Base-by-base conservation (phyloP, 2,888 invertebrate genomes). In the Lamellibrachia columna region DNA sequence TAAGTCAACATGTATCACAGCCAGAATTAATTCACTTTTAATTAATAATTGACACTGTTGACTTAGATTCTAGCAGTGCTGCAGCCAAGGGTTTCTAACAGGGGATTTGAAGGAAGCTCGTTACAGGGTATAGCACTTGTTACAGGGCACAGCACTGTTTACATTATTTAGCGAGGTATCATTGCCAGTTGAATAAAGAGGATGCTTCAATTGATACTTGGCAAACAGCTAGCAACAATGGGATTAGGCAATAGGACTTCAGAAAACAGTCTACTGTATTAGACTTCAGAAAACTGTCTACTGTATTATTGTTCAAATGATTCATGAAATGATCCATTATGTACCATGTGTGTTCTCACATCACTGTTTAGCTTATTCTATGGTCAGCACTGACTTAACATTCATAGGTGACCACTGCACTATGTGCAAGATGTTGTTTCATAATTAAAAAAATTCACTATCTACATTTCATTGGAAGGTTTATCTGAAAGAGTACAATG, bases 161-260 rank as follows among this genome's bases (percentile, higher is more conserved):
- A 75, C 75, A 75, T 75, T 75, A 75, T 75, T 75, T 75, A 75
- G 75, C n/a, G 75, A 75, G 75, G 75, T 75, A 22, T 75, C 75
- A 11, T 75, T 15, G 3, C 75, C 22, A 22, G 3, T 22, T 75
- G 22, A 75, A 22, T 75, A 15, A 75, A 75, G 75, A 75, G 15
- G 75, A 15, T n/a, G n/a, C 75, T 22, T 75, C 15, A 75, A 6
- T 22, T 22, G 75, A 75, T 15, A 75, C 75, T 75, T 75, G 75
- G 75, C 75, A 75, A 75, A 75, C 75, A 75, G 22, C n/a, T 22
- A 6, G 15, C 75, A 75, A 75, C 58, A 11, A 15, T 58, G 58
- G 15, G 7, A 58, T 75, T 4, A 4, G 75, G 75, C 75, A 75
- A 75, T 2, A n/a, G 15, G 3, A 15, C 1, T 75, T 75, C 22